Evolutionary conservation across 2,888 invertebrate species (phyloP).

Genomic region (Heliothis peltigera): DNA sequence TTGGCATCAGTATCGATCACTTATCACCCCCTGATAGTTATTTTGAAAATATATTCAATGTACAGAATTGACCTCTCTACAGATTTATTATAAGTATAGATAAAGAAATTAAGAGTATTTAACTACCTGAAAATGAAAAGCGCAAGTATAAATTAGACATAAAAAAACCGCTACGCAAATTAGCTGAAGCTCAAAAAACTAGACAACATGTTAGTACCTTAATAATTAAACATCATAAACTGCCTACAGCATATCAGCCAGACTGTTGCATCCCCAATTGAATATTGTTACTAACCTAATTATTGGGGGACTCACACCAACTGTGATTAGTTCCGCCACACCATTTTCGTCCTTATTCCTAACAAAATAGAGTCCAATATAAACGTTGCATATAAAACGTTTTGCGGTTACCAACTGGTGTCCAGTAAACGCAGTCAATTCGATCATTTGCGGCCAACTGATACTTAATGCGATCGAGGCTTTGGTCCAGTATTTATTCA

Average conservation of each 20-base stretch:
- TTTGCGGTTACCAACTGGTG: constrained; percentile 40
- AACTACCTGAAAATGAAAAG: too few relatives aligned
- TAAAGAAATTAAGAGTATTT: too few relatives aligned
- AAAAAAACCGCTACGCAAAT: too few relatives aligned
- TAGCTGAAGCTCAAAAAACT: not conserved
- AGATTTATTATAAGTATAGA: too few relatives aligned
- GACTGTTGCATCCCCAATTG: constrained; percentile 67
- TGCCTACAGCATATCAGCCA: constrained; percentile 52
- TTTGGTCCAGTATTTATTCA: constrained; percentile 25
- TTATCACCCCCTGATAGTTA: too few relatives aligned
- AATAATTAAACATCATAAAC: constrained; percentile 37
- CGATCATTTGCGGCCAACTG: constrained; percentile 42
- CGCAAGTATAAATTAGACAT: too few relatives aligned
- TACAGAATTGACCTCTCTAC: too few relatives aligned
- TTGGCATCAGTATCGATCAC: too few relatives aligned
- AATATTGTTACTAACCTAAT: constrained; percentile 69
- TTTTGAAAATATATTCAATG: too few relatives aligned
- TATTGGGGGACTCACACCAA: constrained; percentile 42
- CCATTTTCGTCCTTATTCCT: constrained; percentile 44
- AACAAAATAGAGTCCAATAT: constrained; percentile 23
- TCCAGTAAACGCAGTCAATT: constrained; percentile 40
- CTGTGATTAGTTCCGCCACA: constrained; percentile 2
- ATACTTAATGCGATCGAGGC: constrained; percentile 23
- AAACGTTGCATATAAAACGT: constrained; percentile 13
- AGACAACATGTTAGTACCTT: not conserved